Base-by-base conservation (phyloP, 2,888 invertebrate species). In the Teleiodes luculella region DNA sequence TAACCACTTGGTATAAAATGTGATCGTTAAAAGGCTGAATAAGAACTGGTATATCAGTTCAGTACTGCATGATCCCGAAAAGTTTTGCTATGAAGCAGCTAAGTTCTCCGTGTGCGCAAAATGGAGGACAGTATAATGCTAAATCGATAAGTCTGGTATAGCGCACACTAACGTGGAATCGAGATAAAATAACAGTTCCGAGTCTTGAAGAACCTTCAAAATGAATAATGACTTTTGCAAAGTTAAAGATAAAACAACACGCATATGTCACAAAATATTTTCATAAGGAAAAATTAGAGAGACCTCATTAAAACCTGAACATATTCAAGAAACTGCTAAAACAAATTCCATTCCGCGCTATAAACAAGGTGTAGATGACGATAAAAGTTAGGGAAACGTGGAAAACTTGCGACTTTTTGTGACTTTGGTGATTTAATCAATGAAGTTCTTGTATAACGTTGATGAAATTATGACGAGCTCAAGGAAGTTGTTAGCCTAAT, bases 101-200 rank as follows among this genome's bases (percentile, higher is more conserved):
- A 28, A 43, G n/a, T 28, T 28, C 28, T 10, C 43, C 28, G 54
- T 61, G 53, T 65, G 60, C 63, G 61, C 78, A 78, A 81, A 78
- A 80, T 83, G 83, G 80, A 77, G 78, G 83, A 76, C 78, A 78
- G 74, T 75, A 59, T 60, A 76, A 78, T 79, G 73, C 76, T 72
- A 65, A 80, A 83, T 80, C 83, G 74, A 82, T 82, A 76, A 66
- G 66, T 72, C 72, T 70, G 68, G 65, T 61, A 52, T 55, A 63
- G 53, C 54, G 57, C 52, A 58, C 48, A 53, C 62, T 13, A 57
- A 57, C 61, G 57, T 61, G 57, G 56, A 43, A 11, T n/a, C 13
- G 43, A 24, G 20, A n/a, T 6, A 6, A 43, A n/a, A 43, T 11
- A 33, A 33, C 11, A 8, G n/a, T n/a, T n/a, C n/a, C n/a, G n/a